A percentile compares a stretch with the other conserved stretches of the same genome.
phyloP scores from a whole-genome alignment of 2,113 vertebrate genomes.

The Pseudopodoces humilis region DNA sequence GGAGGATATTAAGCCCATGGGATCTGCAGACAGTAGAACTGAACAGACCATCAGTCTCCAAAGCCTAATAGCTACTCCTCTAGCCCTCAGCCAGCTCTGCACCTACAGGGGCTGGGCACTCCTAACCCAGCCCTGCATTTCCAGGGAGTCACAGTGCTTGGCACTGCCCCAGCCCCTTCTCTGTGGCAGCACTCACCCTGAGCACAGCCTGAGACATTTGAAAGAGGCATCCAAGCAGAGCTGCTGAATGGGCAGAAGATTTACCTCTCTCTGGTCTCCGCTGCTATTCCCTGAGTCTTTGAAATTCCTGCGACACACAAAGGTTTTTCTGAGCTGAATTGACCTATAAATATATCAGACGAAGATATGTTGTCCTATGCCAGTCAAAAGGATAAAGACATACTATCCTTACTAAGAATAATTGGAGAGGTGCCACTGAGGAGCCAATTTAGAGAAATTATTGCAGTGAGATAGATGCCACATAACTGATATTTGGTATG shows the following conservation, averaged over 20 bases:
- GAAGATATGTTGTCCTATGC: neutral
- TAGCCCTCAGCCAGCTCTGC: accelerated
- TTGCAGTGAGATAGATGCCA: neutral
- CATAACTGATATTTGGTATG: conserved; percentile 18
- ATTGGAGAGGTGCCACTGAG: neutral
- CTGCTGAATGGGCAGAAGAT: neutral
- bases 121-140: too few species aligned
- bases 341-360: conserved; percentile 10
- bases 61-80: neutral
- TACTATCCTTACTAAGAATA: conserved; percentile 4
- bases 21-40: neutral
- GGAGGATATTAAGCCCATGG: neutral
- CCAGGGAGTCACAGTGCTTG: neutral
- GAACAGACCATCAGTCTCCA: neutral
- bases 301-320: neutral
- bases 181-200: neutral
- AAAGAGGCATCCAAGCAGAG: neutral
- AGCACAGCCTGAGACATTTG: neutral
- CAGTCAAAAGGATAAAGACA: conserved; percentile 31
- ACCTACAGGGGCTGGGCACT: accelerated
- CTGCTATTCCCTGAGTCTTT: neutral
- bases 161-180: neutral
- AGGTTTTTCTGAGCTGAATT: neutral
- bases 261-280: neutral
- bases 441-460: conserved; percentile 32